Conservation (phyloP, 1,140 invertebrate species). For the Drosophila prosaltans region DNA sequence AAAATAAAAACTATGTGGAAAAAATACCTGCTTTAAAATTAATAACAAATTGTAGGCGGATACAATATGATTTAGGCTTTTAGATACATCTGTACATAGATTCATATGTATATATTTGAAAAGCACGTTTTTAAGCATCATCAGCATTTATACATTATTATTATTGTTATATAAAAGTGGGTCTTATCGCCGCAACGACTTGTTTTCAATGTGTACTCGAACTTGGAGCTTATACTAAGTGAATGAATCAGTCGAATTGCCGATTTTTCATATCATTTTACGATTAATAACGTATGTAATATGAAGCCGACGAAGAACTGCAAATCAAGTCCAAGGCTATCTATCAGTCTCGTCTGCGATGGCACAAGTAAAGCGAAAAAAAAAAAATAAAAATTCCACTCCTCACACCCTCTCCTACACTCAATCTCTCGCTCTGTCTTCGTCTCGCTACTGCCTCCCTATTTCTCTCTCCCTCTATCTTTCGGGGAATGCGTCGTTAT, state of each 20-base stretch:
- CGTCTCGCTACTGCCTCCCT: background rate
- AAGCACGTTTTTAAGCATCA: slow-evolving; percentile 7
- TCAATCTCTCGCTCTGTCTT: background rate
- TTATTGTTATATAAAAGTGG: background rate
- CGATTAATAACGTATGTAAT: slow-evolving; percentile 8
- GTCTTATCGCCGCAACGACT: slow-evolving; percentile 15
- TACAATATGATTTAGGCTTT: slow-evolving; percentile 34
- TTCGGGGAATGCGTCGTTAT: slow-evolving; percentile 27
- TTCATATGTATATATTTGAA: slow-evolving; percentile 3
- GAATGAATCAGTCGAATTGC: slow-evolving; percentile 10
- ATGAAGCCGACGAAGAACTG: slow-evolving; percentile 12
- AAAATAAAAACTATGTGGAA: background rate
- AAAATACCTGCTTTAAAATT: slow-evolving; percentile 20
- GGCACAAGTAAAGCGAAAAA: slow-evolving; percentile 1
- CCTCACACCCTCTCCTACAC: background rate
- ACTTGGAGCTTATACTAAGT: slow-evolving; percentile 25
- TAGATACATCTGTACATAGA: slow-evolving; percentile 3
- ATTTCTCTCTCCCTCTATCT: background rate
- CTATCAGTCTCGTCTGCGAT: slow-evolving; percentile 34
- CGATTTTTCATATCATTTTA: slow-evolving; percentile 27
- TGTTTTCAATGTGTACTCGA: slow-evolving; percentile 4
- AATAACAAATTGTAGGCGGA: slow-evolving; percentile 45
- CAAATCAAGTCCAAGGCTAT: slow-evolving; percentile 55
- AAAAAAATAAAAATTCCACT: slow-evolving; percentile 41
- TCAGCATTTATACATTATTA: background rate